Conservation (phyloP, 2,888 invertebrate species). For the Chromoteleia sp. region DNA sequence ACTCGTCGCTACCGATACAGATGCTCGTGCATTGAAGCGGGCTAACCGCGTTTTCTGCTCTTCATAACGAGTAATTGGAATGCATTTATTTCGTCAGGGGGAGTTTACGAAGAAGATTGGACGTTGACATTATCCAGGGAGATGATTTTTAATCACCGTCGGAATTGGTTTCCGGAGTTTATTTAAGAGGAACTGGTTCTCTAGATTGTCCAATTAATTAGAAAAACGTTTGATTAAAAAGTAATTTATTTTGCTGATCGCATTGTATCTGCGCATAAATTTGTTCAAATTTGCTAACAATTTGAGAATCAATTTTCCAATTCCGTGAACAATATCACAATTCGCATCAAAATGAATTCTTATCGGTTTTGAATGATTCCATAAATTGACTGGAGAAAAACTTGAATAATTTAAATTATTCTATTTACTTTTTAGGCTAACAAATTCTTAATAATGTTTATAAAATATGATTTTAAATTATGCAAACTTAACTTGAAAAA, state of each 20-base stretch:
- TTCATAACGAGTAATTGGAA: slow-evolving; percentile 31
- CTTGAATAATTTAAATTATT: too few species aligned
- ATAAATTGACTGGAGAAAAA: too few species aligned
- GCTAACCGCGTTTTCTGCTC: slow-evolving; percentile 45
- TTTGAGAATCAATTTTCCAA: slow-evolving; percentile 34
- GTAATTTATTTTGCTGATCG: slow-evolving; percentile 26
- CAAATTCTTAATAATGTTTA: too few species aligned
- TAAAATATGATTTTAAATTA: too few species aligned
- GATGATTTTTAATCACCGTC: slow-evolving; percentile 44
- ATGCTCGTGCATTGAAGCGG: slow-evolving; percentile 31
- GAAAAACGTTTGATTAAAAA: slow-evolving; percentile 8
- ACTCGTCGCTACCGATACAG: slow-evolving; percentile 17
- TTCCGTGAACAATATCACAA: slow-evolving; percentile 10
- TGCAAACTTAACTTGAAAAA: too few species aligned
- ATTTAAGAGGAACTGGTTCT: background rate
- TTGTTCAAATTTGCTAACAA: slow-evolving; percentile 13
- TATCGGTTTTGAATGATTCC: too few species aligned
- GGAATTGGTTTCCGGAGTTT: slow-evolving; percentile 26
- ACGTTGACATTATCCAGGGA: slow-evolving; percentile 27
- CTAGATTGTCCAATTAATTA: slow-evolving; percentile 27
- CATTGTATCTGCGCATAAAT: slow-evolving; percentile 4
- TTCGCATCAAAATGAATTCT: slow-evolving; percentile 16
- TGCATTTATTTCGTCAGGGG: slow-evolving; percentile 36
- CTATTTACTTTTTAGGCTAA: too few species aligned
- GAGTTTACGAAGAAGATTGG: slow-evolving; percentile 25